These are phyloP conservation scores for Rhinella marina DNA, from an alignment of 2,797 vertebrate species.

Conservation along the genomic window DNA sequence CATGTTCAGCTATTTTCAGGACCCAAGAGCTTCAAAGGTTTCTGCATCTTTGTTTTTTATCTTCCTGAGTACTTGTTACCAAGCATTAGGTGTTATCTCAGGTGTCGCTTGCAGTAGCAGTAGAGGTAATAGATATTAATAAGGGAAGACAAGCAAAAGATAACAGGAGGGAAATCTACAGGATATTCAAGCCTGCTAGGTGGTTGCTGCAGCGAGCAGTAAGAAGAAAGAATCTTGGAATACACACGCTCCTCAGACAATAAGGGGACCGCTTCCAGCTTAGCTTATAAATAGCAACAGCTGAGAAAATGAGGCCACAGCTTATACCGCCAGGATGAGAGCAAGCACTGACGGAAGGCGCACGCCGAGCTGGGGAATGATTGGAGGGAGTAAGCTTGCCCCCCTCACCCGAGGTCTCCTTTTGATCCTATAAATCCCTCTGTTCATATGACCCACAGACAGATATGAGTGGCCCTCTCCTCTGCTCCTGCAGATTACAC, in stretches of 20 bases:
- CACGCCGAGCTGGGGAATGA: slow-evolving; percentile 15
- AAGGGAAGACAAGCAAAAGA: neutral
- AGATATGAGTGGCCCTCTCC: slow-evolving; percentile 54
- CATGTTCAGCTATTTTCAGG: neutral
- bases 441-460: slow-evolving; percentile 54
- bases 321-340: slow-evolving; percentile 63
- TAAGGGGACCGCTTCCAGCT: slow-evolving; percentile 76
- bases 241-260: slow-evolving; percentile 57
- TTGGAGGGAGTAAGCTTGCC: slow-evolving; percentile 50
- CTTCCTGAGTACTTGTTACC: neutral
- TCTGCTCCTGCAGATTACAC: slow-evolving; percentile 50
- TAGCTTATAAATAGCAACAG: slow-evolving; percentile 83
- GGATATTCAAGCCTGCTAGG: neutral
- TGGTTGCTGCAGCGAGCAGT: slow-evolving; percentile 12
- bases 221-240: slow-evolving; percentile 42
- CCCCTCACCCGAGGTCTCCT: slow-evolving; percentile 58
- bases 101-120: neutral
- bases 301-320: slow-evolving; percentile 79
- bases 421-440: slow-evolving; percentile 61
- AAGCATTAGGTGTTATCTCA: neutral
- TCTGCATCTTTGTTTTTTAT: neutral
- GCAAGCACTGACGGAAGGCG: slow-evolving; percentile 41
- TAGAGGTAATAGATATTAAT: neutral
- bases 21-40: neutral
- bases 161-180: slow-evolving; percentile 3